Base-by-base conservation (phyloP, 1,140 invertebrate genomes). In the Oedothorax gibbosus region DNA sequence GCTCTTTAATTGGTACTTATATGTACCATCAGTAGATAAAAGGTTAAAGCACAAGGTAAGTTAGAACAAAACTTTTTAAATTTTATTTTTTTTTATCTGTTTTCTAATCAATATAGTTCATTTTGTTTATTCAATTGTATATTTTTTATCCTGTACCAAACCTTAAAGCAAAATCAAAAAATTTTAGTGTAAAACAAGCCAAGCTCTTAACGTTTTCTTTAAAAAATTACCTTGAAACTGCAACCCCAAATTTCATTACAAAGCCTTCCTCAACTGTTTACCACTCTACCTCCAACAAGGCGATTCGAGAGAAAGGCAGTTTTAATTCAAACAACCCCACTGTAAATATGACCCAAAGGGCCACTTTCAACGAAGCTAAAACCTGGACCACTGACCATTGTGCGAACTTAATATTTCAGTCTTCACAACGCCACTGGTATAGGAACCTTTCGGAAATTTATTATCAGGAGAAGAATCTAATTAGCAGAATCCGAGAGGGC, bases 381-480 rank as follows among this genome's bases (percentile, higher is more conserved):
- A 77, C 62, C 21, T 65, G 49, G 60, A 57, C 60, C 75, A 50
- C 75, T 62, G 75, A 77, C 75, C 75, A 77, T 51, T 65, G 60
- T 64, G 65, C 54, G 57, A 64, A 77, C 35, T 77, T 77, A 65
- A 77, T 77, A 77, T 77, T 77, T 77, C 60, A 77, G 57, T 62
- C 21, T 20, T 50, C 64, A 9, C 12, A 68, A 35, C 49, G 49
- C 10, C 21, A 72, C 53, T 9, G 15, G 65, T 21, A 15, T 18
- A 35, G 35, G 18, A 60, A 68, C 21, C 78, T 81, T 81, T 81
- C 62, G 20, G 66, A 81, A 81, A 81, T 81, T 81, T 81, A 81
- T 81, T 81, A 81, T 66, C 78, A 60, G n/a, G 66, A 71, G 78
- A 81, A 81, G 78, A 81, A 81, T 81, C 78, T 68, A 81, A 81